Evolutionary conservation across 2,797 vertebrate species (phyloP).

Genomic region (Bradypodion pumilum): DNA sequence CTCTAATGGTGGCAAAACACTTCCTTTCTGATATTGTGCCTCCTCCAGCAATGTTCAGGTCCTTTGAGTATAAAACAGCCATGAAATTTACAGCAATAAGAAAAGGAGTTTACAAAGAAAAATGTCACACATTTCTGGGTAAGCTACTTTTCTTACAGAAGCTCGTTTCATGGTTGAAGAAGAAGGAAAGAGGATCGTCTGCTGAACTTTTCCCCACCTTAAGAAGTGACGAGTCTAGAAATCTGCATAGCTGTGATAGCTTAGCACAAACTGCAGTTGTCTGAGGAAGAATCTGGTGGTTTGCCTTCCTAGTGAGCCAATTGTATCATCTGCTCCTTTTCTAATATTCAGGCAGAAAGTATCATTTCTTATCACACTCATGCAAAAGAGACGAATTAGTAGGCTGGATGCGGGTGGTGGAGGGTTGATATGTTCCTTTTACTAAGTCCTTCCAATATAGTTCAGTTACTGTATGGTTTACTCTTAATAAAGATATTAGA

Average conservation of each 20-base stretch:
- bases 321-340: background rate
- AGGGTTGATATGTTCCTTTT: too few species aligned
- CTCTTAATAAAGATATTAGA: background rate
- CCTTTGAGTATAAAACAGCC: background rate
- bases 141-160: slow-evolving; percentile 8
- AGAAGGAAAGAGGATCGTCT: background rate
- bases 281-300: background rate
- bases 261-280: background rate
- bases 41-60: background rate
- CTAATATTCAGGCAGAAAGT: background rate
- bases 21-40: background rate
- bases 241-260: slow-evolving; percentile 2
- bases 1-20: background rate
- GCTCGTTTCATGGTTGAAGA: background rate
- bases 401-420: too few species aligned
- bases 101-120: slow-evolving; percentile 8
- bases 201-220: background rate
- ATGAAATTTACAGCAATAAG: slow-evolving; percentile 9
- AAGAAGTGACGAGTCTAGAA: slow-evolving; percentile 5
- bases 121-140: background rate
- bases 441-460: too few species aligned
- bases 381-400: too few species aligned
- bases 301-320: background rate
- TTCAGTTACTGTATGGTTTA: too few species aligned
- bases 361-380: background rate